Conservation (phyloP, 2,888 invertebrate genomes). For the Scaptomyza flava region DNA sequence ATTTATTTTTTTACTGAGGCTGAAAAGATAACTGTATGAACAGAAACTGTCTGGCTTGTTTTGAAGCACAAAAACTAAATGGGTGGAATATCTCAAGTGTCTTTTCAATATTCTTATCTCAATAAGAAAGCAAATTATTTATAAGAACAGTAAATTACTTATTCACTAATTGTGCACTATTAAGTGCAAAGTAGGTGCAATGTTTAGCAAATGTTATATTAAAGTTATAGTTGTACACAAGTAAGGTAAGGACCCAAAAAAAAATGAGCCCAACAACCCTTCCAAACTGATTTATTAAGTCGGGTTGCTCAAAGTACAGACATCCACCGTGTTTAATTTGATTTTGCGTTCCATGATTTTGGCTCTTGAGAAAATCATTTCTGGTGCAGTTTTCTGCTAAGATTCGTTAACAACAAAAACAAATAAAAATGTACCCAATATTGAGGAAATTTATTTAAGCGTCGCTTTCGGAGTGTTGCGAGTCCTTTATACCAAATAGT, state of each 20-base stretch:
- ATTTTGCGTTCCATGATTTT: background rate
- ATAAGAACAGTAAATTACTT: background rate
- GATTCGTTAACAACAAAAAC: background rate
- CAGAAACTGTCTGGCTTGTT: no score
- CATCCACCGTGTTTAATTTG: background rate
- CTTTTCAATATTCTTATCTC: conserved; percentile 3
- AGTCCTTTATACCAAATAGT: background rate
- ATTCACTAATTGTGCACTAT: background rate
- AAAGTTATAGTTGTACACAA: background rate
- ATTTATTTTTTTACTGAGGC: no score
- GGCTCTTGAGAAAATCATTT: background rate
- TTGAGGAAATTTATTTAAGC: background rate
- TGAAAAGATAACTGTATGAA: no score
- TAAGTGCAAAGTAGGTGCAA: background rate
- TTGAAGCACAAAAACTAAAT: no score
- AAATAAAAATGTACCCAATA: background rate
- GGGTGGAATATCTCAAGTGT: no score
- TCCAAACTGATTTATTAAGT: background rate
- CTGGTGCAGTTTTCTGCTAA: background rate
- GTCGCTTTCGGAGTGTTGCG: conserved; percentile 20
- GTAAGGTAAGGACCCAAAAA: background rate
- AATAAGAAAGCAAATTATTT: background rate
- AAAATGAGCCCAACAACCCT: background rate
- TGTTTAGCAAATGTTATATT: background rate
- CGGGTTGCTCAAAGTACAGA: background rate